Evolutionary conservation across 2,888 invertebrate genomes (phyloP), one percentile per base, ranked within the genome.

Genomic region (Dasysyrphus albostriatus): DNA sequence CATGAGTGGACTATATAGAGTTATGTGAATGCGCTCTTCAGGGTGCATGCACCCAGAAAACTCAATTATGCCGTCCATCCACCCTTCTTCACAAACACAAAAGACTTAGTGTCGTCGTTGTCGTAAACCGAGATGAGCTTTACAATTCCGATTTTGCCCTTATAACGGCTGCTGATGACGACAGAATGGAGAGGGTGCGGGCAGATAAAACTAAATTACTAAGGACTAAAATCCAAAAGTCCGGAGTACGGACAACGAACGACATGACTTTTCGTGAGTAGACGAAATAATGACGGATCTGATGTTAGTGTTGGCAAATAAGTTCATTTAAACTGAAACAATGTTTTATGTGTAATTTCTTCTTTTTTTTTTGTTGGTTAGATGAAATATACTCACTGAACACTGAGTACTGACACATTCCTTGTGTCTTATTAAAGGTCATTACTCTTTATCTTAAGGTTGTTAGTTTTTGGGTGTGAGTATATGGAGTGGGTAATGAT

Each of bases 31-130:
- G 72, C 67, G 72, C 76, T 63, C 74, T 83, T 75, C 32, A 56
- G 72, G 83, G 74, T 80, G 80, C 78, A 83, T 78, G 63, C 78
- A 73, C 83, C 78, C 78, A 83, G 83, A 79, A 83, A 87, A 87
- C 78, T 78, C 83, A 87, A 87, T 87, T 87, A 87, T 69, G 69
- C 72, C 70, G 54, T 59, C 65, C 75, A 73, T 73, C 80, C 76
- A 80, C 84, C 80, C 84, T 72, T 44, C 59, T 65, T 65, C 49
- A 75, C 75, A 61, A 51, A 67, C 54, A 80, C 65, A 72, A 73
- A 80, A 80, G 72, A 65, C 75, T 61, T 63, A 44, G 80, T 49
- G 10, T 83, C 70, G 39, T 51, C 37, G 69, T 42, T 37, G 69
- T 59, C 65, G 72, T 76, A 75, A 84, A 76, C 70, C 63, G 63